These are phyloP conservation scores for Coelinius sp. DNA, from an alignment of 2,888 invertebrate species.

Conservation along the genomic window DNA sequence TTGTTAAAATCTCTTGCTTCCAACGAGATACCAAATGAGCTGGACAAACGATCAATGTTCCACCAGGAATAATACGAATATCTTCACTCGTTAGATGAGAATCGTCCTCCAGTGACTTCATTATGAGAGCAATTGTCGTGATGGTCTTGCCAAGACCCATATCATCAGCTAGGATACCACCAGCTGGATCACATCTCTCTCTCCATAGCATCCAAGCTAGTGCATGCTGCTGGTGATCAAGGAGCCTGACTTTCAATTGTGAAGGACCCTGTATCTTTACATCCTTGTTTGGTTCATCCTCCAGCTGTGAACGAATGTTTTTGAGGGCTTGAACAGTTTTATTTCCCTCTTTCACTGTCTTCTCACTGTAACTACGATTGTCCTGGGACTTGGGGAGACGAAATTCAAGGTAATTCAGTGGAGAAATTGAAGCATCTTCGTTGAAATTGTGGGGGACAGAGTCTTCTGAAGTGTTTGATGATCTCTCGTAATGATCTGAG, in stretches of 20 bases:
- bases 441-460: too few relatives aligned
- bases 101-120: slow-evolving; percentile 58
- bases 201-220: slow-evolving; percentile 92
- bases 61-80: slow-evolving; percentile 71
- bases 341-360: too few relatives aligned
- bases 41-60: slow-evolving; percentile 92
- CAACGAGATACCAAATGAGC: slow-evolving; percentile 93
- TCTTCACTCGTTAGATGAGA: slow-evolving; percentile 51
- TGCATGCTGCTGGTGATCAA: slow-evolving; percentile 89
- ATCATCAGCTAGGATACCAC: slow-evolving; percentile 90
- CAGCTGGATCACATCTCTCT: slow-evolving; percentile 87
- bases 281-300: background rate
- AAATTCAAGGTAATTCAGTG: too few relatives aligned
- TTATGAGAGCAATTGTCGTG: slow-evolving; percentile 84
- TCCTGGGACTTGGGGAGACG: too few relatives aligned
- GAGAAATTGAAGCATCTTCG: too few relatives aligned
- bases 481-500: too few relatives aligned
- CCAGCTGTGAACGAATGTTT: too few relatives aligned
- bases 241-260: slow-evolving; percentile 73
- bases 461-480: too few relatives aligned
- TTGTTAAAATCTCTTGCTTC: slow-evolving; percentile 84
- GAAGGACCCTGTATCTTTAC: background rate
- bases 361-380: too few relatives aligned
- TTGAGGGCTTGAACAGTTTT: too few relatives aligned
- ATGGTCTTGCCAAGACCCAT: slow-evolving; percentile 90